Conservation (phyloP, 1,140 invertebrate genomes). For the Lucilia cuprina region DNA sequence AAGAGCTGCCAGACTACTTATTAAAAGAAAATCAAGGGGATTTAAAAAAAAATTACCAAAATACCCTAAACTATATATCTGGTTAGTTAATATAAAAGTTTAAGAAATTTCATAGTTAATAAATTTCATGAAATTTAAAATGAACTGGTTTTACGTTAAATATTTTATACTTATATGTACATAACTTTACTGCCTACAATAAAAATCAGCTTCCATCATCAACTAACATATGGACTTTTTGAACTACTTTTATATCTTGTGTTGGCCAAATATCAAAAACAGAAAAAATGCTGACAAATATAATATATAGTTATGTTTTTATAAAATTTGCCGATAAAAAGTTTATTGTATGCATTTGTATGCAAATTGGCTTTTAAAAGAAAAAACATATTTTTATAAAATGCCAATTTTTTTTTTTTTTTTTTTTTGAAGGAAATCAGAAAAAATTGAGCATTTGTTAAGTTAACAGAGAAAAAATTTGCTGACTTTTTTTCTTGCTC, state of each 20-base stretch:
- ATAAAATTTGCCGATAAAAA: background rate
- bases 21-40: too few relatives aligned
- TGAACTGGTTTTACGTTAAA: too few relatives aligned
- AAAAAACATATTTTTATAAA: conserved; percentile 4
- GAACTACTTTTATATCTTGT: background rate
- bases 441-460: background rate
- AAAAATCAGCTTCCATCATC: too few relatives aligned
- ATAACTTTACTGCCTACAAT: too few relatives aligned
- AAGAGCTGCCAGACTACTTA: too few relatives aligned
- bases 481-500: background rate
- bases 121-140: too few relatives aligned
- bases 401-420: background rate
- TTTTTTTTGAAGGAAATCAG: background rate
- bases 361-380: background rate
- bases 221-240: too few relatives aligned
- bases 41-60: too few relatives aligned
- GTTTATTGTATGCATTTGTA: background rate
- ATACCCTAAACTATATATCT: too few relatives aligned
- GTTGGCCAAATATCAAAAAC: background rate
- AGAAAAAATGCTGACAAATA: background rate
- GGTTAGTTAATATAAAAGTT: too few relatives aligned
- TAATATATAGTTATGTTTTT: background rate
- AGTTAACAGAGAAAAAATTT: background rate
- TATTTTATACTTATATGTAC: too few relatives aligned
- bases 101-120: too few relatives aligned